These are phyloP conservation scores for Machaerirhynchus nigripectus DNA, from an alignment of 2,113 vertebrate genomes.

Conservation along the genomic window DNA sequence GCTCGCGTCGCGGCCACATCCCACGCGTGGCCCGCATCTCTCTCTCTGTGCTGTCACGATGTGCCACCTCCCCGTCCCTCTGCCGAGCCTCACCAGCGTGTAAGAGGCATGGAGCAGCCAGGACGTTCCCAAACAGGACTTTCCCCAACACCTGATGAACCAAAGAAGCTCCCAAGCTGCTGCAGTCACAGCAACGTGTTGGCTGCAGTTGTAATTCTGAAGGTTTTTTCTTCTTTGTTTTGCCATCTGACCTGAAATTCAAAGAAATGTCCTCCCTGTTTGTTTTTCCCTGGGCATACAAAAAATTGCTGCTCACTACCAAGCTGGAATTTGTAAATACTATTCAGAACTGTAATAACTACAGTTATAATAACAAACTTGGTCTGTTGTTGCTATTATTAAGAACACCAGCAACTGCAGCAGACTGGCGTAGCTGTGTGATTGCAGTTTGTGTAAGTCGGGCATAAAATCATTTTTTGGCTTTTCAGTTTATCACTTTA, in stretches of 20 bases:
- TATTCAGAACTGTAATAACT: neutral
- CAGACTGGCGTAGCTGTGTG: neutral
- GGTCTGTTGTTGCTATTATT: neutral
- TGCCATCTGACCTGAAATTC: neutral
- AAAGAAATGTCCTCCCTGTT: neutral
- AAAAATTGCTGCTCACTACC: neutral
- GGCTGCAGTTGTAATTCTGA: neutral
- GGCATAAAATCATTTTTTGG: neutral
- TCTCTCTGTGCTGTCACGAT: accelerated
- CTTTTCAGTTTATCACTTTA: neutral
- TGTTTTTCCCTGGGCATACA: neutral
- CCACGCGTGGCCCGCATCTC: accelerated
- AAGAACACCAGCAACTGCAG: neutral
- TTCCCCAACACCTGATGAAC: accelerated
- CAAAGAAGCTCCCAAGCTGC: accelerated
- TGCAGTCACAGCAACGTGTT: accelerated
- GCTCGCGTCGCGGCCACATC: neutral
- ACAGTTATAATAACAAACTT: neutral
- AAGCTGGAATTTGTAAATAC: neutral
- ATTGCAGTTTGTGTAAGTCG: neutral
- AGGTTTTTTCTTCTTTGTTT: neutral
- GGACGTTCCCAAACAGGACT: neutral
- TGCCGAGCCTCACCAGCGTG: accelerated
- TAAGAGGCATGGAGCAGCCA: accelerated
- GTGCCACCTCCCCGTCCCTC: neutral